phyloP scores from a whole-genome alignment of 1,140 invertebrate genomes.

The Drosophila seguyi region DNA sequence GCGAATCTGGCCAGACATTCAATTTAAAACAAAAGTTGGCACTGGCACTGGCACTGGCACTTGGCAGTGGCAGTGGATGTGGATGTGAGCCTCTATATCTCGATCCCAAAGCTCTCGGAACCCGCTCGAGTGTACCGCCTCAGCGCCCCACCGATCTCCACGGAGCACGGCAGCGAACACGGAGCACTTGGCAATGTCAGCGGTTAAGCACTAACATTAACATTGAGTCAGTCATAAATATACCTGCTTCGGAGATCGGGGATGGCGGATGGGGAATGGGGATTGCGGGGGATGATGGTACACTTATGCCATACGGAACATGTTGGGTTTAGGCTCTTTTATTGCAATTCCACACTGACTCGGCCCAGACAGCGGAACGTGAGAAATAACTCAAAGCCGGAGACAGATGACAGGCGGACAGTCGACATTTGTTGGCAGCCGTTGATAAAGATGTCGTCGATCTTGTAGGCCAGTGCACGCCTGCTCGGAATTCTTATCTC shows the following conservation, averaged over 20 bases:
- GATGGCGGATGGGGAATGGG: slow-evolving; percentile 6
- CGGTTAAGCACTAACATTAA: slow-evolving; percentile 63
- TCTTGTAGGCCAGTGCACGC: slow-evolving; percentile 45
- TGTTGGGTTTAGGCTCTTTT: slow-evolving; percentile 40
- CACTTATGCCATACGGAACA: neutral
- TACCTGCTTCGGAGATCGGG: slow-evolving; percentile 17
- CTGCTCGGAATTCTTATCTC: slow-evolving; percentile 54
- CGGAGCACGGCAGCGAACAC: slow-evolving; percentile 3
- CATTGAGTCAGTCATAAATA: slow-evolving; percentile 52
- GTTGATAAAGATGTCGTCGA: slow-evolving; percentile 56
- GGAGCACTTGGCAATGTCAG: slow-evolving; percentile 63
- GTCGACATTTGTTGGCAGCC: slow-evolving; percentile 21
- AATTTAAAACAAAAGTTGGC: slow-evolving; percentile 60
- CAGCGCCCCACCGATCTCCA: slow-evolving; percentile 19
- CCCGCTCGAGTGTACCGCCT: slow-evolving; percentile 57
- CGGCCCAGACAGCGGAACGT: slow-evolving; percentile 68
- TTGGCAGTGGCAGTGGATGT: slow-evolving; percentile 28
- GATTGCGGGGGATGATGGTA: slow-evolving; percentile 19
- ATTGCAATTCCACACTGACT: slow-evolving; percentile 50
- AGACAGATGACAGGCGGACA: slow-evolving; percentile 17
- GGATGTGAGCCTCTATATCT: slow-evolving; percentile 47
- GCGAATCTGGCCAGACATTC: slow-evolving; percentile 61
- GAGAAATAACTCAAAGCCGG: slow-evolving; percentile 52
- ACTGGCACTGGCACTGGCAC: slow-evolving; percentile 21
- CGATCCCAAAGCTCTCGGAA: slow-evolving; percentile 59